Evolutionary conservation across 2,888 invertebrate genomes (phyloP), one percentile per base, ranked within the genome.

Genomic region (Argyresthia goedartella): DNA sequence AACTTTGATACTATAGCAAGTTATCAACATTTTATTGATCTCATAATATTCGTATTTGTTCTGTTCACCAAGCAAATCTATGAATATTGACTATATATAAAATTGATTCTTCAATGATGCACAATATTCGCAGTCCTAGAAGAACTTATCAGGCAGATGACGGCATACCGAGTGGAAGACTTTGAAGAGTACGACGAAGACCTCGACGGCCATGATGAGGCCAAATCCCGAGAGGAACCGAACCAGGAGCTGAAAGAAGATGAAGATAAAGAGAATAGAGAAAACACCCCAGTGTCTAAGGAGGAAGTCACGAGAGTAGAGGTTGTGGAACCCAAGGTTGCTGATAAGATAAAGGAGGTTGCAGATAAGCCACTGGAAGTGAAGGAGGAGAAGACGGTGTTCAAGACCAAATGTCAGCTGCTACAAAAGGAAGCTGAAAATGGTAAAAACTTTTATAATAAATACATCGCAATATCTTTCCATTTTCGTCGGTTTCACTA

Each of bases 121-220:
- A 4, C n/a, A 54, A 33, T 53, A 53, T 39, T 73, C 72, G 15
- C 85, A 81, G 89, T 92, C 35, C 81, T 93, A 67, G 92, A 92
- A 80, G 91, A 93, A 65, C 77, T 93, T 0, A 91, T 93, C 60
- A 80, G 90, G 67, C 92, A 92, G 73, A 89, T 91, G 79, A 89
- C 90, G 14, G 75, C 82, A 15, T 81, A 88, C 55, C 71, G 81
- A 61, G 72, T 75, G 52, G 84, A 90, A 43, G 89, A 89, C 49
- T 84, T 87, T 36, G 65, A 77, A n/a, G 74, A 87, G 41, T 77
- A 79, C 1, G 87, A 88, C 34, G 84, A 87, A 45, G 67, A 71
- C 16, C 71, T 33, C 8, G 50, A 50, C 10, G 35, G 44, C 9
- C 15, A 48, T 1, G 14, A 15, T 9, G 36, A 47, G 11, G 34